These are phyloP conservation scores for Spea hammondii DNA, from an alignment of 2,797 vertebrate species.

Conservation along the genomic window DNA sequence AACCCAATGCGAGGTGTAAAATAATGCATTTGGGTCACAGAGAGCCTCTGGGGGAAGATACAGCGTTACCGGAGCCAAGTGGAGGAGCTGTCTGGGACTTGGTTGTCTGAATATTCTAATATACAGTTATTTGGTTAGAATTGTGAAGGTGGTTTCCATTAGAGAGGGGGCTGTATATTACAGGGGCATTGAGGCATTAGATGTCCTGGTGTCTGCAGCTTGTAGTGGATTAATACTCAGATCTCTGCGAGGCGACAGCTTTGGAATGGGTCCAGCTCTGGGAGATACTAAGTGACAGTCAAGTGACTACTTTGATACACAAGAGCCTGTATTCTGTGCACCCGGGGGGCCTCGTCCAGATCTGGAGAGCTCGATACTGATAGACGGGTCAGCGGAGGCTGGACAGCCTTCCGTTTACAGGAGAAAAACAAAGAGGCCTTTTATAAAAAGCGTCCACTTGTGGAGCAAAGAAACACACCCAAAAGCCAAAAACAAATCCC, in stretches of 20 bases:
- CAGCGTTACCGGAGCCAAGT: too few species aligned
- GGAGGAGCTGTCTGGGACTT: too few species aligned
- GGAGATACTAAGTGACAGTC: conserved; percentile 4
- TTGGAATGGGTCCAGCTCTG: conserved; percentile 17
- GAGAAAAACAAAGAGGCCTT: neutral
- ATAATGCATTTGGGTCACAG: too few species aligned
- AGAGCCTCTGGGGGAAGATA: too few species aligned
- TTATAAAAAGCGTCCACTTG: neutral
- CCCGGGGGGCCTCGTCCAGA: neutral
- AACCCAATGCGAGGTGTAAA: too few species aligned
- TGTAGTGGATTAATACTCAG: neutral
- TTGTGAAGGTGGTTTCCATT: too few species aligned
- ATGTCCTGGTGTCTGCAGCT: too few species aligned
- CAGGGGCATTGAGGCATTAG: neutral
- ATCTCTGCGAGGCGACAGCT: conserved; percentile 7
- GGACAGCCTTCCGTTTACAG: neutral
- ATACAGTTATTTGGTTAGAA: too few species aligned
- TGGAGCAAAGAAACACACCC: too few species aligned
- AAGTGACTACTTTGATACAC: conserved; percentile 6
- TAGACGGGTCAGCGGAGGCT: neutral
- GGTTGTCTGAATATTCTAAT: too few species aligned
- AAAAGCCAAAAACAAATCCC: too few species aligned
- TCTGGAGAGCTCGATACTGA: neutral
- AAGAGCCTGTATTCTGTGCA: neutral
- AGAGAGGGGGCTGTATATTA: neutral